These are phyloP conservation scores for Pseudococcus longispinus DNA, from an alignment of 2,888 invertebrate species.

Conservation along the genomic window DNA sequence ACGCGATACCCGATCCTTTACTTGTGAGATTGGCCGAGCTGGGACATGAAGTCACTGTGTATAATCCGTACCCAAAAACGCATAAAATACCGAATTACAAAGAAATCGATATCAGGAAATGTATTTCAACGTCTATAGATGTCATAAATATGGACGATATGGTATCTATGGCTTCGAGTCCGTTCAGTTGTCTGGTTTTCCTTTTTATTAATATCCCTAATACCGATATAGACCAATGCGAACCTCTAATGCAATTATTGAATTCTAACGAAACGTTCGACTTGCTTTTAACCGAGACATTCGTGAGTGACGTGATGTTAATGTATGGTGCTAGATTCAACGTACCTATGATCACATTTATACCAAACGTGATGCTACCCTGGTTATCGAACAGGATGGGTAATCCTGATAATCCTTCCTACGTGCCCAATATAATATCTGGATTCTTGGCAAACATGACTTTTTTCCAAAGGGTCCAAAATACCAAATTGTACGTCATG, in stretches of 20 bases:
- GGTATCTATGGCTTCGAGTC: neutral
- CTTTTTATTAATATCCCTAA: neutral
- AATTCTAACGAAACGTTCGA: slow-evolving; percentile 58
- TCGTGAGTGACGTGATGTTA: slow-evolving; percentile 59
- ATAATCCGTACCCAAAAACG: slow-evolving; percentile 49
- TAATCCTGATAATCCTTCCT: slow-evolving; percentile 59
- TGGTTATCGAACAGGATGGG: slow-evolving; percentile 59
- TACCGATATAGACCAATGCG: neutral
- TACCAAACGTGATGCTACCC: slow-evolving; percentile 59
- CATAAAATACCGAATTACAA: slow-evolving; percentile 49
- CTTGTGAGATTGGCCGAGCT: slow-evolving; percentile 51
- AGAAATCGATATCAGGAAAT: neutral
- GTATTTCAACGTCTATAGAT: neutral
- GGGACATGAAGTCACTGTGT: slow-evolving; percentile 56
- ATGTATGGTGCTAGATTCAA: slow-evolving; percentile 59
- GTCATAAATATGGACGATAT: neutral
- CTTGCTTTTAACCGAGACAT: slow-evolving; percentile 59
- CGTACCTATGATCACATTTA: slow-evolving; percentile 59
- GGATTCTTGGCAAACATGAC: neutral
- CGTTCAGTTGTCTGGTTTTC: neutral
- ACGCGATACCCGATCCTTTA: slow-evolving; percentile 51
- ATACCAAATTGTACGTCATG: neutral
- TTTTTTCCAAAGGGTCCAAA: slow-evolving; percentile 35
- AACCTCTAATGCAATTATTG: slow-evolving; percentile 40
- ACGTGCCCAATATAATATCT: slow-evolving; percentile 61